phyloP scores from a whole-genome alignment of 2,113 vertebrate genomes.

The Pedetes capensis region DNA sequence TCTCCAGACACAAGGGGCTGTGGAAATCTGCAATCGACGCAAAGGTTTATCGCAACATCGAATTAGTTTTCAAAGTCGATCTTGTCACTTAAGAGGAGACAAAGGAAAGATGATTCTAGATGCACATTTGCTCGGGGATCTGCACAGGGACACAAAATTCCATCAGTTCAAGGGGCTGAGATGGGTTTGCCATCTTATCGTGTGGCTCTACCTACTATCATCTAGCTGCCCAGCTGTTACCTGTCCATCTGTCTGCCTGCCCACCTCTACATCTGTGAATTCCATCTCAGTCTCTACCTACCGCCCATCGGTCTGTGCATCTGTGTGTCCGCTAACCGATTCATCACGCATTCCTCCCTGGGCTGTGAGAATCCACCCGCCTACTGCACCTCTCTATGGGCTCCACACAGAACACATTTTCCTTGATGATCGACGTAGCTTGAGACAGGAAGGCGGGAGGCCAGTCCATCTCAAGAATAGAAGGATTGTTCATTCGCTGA shows the following conservation, averaged over 20 bases:
- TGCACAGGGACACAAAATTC: neutral
- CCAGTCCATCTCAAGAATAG: accelerated
- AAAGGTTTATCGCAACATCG: no score
- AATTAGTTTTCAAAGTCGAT: neutral
- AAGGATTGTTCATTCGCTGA: no score
- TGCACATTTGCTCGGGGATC: accelerated
- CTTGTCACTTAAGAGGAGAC: neutral
- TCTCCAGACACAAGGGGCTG: accelerated
- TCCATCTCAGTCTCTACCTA: neutral
- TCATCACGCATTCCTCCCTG: neutral
- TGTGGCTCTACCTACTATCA: no score
- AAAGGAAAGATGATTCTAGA: neutral
- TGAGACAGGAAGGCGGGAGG: neutral
- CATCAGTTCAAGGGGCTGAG: accelerated
- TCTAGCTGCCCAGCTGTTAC: no score
- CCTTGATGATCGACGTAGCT: accelerated
- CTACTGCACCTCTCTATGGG: neutral
- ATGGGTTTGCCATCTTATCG: accelerated
- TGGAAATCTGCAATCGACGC: no score
- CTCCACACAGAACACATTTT: accelerated
- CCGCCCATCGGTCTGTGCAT: neutral
- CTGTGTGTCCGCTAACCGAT: neutral
- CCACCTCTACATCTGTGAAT: no score
- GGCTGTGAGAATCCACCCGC: no score
- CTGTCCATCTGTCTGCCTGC: neutral